Evolutionary conservation across 92 coral and sea anemone species (phyloP), one percentile per base, ranked within the genome.

Genomic region (Epizoanthus ramosus): DNA sequence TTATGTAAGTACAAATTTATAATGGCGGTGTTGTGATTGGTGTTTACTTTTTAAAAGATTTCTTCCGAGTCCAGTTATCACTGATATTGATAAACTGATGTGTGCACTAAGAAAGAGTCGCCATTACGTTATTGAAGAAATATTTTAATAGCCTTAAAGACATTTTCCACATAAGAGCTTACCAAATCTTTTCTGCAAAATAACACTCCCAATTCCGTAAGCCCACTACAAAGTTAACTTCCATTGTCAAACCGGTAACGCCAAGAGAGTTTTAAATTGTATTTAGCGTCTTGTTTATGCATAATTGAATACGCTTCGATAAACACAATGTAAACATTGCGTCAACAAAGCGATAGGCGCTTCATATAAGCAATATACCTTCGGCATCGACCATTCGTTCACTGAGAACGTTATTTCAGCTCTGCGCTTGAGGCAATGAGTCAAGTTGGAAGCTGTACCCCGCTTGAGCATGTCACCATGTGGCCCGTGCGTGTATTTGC

Each of bases 61-160:
- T 47, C 66, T 77, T 77, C 82, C 82, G 58, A 75, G 14, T 75
- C 50, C 82, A 77, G 71, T 63, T 60, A 77, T 57, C 70, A 52
- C 59, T 69, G 45, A 12, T 57, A 15, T 69, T 69, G 50, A 12
- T 57, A 5, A 37, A 77, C 7, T 24, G 69, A 22, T 56, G 43
- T 68, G 70, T 60, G 57, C 24, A 41, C 41, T 3, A 41, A 39
- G 16, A 0, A 59, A 76, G 4, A 50, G 15, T 22, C 63, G n/a
- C 1, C 57, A 15, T 77, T 77, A 77, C 82, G 82, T 77, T n/a
- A 41, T 77, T 16, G 39, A 23, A 21, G 28, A 77, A 61, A 59
- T 43, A 77, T 41, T 22, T 63, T 59, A 77, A 61, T 50, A 7
- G 16, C 54, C 54, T 50, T 2, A 9, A 50, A 50, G 16, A 12